Base-by-base conservation (phyloP, 1,140 invertebrate species). In the Anoplophora glabripennis region DNA sequence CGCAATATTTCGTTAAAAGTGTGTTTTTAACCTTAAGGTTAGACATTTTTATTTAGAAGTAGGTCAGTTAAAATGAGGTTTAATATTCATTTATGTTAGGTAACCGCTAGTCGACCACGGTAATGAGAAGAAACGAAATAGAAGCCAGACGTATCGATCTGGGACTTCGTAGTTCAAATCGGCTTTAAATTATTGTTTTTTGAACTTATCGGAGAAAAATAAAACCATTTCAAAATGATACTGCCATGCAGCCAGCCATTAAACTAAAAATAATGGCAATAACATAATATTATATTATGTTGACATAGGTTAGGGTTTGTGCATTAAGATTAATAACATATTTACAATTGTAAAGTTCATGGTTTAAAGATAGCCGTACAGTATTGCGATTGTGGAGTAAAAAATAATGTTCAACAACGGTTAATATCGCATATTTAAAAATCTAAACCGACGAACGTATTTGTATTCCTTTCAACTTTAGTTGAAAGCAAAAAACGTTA, bases 81-180 rank as follows among this genome's bases (percentile, higher is more conserved):
- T 28, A 28, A 28, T 28, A 28, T 28, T 28, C 21, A 28, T 28
- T 28, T 28, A 28, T 28, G 21, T 28, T 28, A 28, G 21, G 21
- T 28, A 28, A 28, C 21, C 21, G 21, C 21, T 28, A 28, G 21
- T 28, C 21, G 21, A 28, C 21, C 21, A 28, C 21, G 21, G 21
- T 15, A 41, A 41, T 41, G 15, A 12, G n/a, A 53, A 38, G 36
- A 56, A n/a, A 14, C n/a, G 42, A 53, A 63, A 37, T 51, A 46
- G 37, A 28, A 40, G 57, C 57, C 62, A 64, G 62, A 59, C 62
- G 36, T 64, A 64, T 64, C 62, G 62, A 64, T 64, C 62, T 21
- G 15, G 18, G 7, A 51, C 10, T 57, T 57, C n/a, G 17, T 47
- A 40, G 55, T 57, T 49, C 54, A 36, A 49, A 49, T 57, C 55